Conservation (phyloP, 2,797 vertebrate species). For the Cetoscarus ocellatus region DNA sequence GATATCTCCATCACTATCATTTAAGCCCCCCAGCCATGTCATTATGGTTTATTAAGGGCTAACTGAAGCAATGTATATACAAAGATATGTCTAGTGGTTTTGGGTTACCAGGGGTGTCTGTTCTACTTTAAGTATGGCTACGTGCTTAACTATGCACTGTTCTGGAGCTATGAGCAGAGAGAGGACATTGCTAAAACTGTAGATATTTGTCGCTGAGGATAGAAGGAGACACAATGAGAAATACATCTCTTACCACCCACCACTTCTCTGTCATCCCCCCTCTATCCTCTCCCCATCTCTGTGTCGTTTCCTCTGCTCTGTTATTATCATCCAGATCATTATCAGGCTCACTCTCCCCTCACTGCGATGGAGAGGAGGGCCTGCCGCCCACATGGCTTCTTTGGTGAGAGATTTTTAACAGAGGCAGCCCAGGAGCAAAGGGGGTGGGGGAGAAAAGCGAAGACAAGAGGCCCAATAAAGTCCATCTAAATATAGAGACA, state of each 20-base stretch:
- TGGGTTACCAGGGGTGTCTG: neutral
- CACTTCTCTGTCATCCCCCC: slow-evolving; percentile 57
- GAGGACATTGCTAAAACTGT: slow-evolving; percentile 38
- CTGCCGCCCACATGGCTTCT: slow-evolving; percentile 73
- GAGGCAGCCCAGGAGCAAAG: slow-evolving; percentile 57
- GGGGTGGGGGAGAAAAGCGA: slow-evolving; percentile 44
- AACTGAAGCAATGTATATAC: neutral
- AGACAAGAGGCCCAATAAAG: slow-evolving; percentile 83
- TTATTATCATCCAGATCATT: slow-evolving; percentile 80
- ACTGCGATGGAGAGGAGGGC: slow-evolving; percentile 63
- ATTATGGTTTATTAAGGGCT: neutral
- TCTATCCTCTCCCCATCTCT: slow-evolving; percentile 53
- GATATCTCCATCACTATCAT: no score
- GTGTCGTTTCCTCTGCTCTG: slow-evolving; percentile 68
- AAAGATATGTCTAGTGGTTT: slow-evolving; percentile 5
- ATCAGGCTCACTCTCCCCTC: slow-evolving; percentile 67
- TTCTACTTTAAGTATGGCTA: neutral
- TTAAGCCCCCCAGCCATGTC: no score
- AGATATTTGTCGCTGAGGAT: slow-evolving; percentile 48
- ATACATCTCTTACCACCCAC: slow-evolving; percentile 60
- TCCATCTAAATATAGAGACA: slow-evolving; percentile 85
- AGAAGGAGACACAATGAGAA: slow-evolving; percentile 45
- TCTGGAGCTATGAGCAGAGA: neutral
- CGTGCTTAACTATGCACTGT: slow-evolving; percentile 7
- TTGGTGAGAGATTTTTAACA: slow-evolving; percentile 76